Base-by-base conservation (phyloP, 2,888 invertebrate genomes). In the Agriopis leucophaearia region DNA sequence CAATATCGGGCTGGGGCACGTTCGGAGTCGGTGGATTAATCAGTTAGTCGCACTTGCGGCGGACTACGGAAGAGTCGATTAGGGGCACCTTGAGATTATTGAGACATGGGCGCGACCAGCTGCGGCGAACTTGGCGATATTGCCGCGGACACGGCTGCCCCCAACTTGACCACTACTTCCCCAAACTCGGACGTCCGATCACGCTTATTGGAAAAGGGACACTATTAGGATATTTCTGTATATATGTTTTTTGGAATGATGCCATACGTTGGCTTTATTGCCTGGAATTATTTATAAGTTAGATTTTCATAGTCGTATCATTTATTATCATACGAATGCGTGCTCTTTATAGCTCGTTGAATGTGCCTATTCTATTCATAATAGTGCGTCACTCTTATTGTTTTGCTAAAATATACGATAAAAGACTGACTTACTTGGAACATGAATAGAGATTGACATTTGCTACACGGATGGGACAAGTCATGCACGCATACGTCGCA, bases 21-120 rank as follows among this genome's bases (percentile, higher is more conserved):
- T 92, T 88, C 89, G 81, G 79, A 88, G 84, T 85, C 83, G 84
- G 86, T 86, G 92, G 88, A 94, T 93, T 92, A 93, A 94, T 94
- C 93, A 93, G 94, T 92, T 92, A 92, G 91, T 88, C 92, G 88
- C 94, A 94, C 93, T 94, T 93, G 94, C 85, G 91, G 84, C 88
- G 87, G 86, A 90, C 83, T 87, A 86, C 89, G 91, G 92, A 91
- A 87, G 91, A 94, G 90, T 92, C 92, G 93, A 93, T 94, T 93
- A 92, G 91, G 88, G 91, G 90, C 86, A 91, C 91, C 92, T 92
- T 89, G 87, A 87, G 88, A 91, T 92, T 94, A 94, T 94, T 93
- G 93, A 94, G 93, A 92, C 93, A 90, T 94, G 84, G 89, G 83
- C 85, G 86, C 82, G 81, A 88, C 90, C 93, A 93, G 90, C 91